Base-by-base conservation (phyloP, 2,888 invertebrate genomes). In the Hirtodrosophila cameraria region DNA sequence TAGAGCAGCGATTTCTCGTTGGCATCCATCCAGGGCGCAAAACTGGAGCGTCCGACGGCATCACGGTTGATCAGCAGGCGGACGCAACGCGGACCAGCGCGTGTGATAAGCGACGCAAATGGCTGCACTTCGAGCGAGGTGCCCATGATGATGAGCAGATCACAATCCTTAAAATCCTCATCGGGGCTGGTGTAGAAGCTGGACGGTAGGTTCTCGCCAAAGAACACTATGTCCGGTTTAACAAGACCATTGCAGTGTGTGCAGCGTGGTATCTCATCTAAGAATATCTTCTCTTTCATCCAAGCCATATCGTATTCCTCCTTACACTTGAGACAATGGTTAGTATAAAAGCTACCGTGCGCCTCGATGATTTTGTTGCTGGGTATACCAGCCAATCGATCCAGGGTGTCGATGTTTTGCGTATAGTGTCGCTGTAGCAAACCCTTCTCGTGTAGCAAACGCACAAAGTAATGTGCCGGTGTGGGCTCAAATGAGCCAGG, bases 151-250 rank as follows among this genome's bases (percentile, higher is more conserved):
- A 99, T 96, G 16, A 99, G 92, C 84, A 99, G 92, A 91, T 99
- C 98, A 88, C 98, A 98, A 55, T 94, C 92, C 33, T 93, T 92
- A 88, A 99, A 97, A 91, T 99, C 98, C 76, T 92, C 91, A 15
- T 92, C 91, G 7, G 95, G 92, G 68, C 94, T 92, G 4, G 90
- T 88, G 77, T 95, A 94, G 89, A 98, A 99, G 69, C 94, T 92
- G 0, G 92, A 91, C 0, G 99, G 98, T 11, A 99, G 92, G 88
- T 93, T 93, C 92, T 99, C 98, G 0, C 98, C 98, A 90, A 98
- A 99, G 92, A 99, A 98, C 9, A 98, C 95, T 77, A 99, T 97
- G 87, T 99, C 98, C 6, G 98, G 98, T 90, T 98, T 98, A 0
- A 99, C 96, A 3, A 97, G 92, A 0, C 95, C 95, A 0, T 93